A percentile compares a stretch with the other conserved stretches of the same genome.
Evolutionary conservation across 2,888 invertebrate species (phyloP).

Genomic region (Trichogramma evanescens): DNA sequence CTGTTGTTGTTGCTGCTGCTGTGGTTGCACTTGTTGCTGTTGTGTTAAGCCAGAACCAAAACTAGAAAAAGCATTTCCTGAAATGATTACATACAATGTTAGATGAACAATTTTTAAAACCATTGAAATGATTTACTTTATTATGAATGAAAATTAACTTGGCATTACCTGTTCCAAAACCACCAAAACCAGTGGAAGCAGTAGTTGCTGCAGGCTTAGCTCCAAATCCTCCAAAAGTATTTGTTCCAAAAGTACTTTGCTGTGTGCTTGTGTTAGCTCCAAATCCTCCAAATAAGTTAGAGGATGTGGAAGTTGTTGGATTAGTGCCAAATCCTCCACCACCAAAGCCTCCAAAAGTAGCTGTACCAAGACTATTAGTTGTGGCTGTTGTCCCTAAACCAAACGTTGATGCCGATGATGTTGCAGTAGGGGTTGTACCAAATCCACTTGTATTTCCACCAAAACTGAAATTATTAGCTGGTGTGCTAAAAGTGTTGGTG

Average conservation of each 20-base stretch:
- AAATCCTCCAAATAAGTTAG: slow-evolving; percentile 52
- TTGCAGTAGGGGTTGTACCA: slow-evolving; percentile 44
- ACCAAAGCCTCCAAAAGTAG: slow-evolving; percentile 41
- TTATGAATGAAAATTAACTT: background rate
- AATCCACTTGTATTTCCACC: slow-evolving; percentile 50
- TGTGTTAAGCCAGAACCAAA: slow-evolving; percentile 35
- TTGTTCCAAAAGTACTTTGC: slow-evolving; percentile 30
- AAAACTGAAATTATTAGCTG: slow-evolving; percentile 41
- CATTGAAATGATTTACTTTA: background rate
- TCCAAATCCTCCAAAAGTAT: slow-evolving; percentile 52
- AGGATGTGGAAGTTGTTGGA: slow-evolving; percentile 37
- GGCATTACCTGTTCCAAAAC: slow-evolving; percentile 38
- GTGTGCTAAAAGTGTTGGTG: slow-evolving; percentile 28
- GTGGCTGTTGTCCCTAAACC: slow-evolving; percentile 43
- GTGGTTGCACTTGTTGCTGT: slow-evolving; percentile 46
- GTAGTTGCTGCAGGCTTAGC: slow-evolving; percentile 48
- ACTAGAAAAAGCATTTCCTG: slow-evolving; percentile 31
- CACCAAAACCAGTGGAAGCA: slow-evolving; percentile 47
- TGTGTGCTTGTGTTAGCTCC: slow-evolving; percentile 46
- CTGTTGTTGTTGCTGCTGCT: slow-evolving; percentile 49
- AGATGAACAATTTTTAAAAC: background rate
- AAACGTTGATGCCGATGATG: slow-evolving; percentile 36
- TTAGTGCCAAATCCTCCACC: slow-evolving; percentile 32
- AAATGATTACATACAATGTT: background rate
- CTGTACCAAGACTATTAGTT: slow-evolving; percentile 27